Percentiles rank a stretch among this genome's conserved stretches.
These are phyloP conservation scores for Otus scops DNA, from an alignment of 2,797 vertebrate genomes.

Conservation along the genomic window DNA sequence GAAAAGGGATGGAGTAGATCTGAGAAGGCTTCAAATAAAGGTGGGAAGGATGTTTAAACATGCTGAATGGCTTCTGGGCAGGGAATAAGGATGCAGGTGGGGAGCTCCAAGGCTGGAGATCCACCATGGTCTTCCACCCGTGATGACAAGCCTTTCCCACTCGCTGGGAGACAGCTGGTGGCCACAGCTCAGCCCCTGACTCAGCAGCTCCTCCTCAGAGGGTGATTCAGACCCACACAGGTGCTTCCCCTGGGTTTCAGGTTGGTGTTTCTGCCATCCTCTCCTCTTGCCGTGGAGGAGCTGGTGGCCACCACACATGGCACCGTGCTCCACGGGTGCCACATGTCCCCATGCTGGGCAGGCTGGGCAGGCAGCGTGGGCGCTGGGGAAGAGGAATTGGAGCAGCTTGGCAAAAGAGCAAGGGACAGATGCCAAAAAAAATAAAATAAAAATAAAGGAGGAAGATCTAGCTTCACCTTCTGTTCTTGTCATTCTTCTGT, in stretches of 20 bases:
- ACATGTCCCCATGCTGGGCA: accelerated
- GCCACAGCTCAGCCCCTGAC: neutral
- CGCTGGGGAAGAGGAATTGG: constrained; percentile 37
- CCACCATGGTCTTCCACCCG: neutral
- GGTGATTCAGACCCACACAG: neutral
- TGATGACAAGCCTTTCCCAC: neutral
- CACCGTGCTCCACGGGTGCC: accelerated
- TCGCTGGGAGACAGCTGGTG: neutral
- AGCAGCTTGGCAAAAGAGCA: constrained; percentile 27
- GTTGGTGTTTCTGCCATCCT: neutral
- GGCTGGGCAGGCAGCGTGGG: constrained; percentile 63
- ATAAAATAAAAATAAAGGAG: neutral
- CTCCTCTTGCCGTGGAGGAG: neutral
- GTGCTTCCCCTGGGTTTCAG: neutral
- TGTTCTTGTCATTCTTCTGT: constrained; percentile 54
- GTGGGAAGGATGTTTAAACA: neutral
- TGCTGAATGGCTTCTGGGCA: neutral
- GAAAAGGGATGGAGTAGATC: neutral
- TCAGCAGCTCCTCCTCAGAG: neutral
- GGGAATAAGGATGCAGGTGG: neutral
- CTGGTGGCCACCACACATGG: neutral
- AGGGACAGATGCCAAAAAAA: constrained; percentile 18
- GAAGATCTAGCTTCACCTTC: constrained; percentile 58
- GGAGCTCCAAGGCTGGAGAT: neutral
- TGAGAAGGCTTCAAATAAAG: neutral